These are phyloP conservation scores for Syngnathus acus DNA, from an alignment of 2,797 vertebrate genomes.

Conservation along the genomic window DNA sequence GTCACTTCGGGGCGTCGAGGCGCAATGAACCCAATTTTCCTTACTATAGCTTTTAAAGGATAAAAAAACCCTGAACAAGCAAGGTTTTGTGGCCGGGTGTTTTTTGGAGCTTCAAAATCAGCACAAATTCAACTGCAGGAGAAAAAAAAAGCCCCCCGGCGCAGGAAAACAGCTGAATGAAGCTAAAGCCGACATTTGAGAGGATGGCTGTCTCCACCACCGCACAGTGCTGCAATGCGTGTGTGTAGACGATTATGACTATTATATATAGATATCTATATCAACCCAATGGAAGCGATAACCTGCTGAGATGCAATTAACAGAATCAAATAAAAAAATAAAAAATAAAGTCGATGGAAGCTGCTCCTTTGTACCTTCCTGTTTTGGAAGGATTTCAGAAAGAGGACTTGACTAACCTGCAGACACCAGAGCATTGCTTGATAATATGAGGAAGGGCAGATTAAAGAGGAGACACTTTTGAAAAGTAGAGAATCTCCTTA, in stretches of 20 bases:
- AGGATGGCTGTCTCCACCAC: constrained; percentile 27
- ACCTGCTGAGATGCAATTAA: constrained; percentile 19
- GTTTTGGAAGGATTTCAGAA: constrained; percentile 26
- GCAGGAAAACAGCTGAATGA: constrained; percentile 51
- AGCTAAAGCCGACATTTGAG: constrained; percentile 54
- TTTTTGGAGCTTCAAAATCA: constrained; percentile 21
- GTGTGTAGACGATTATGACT: background rate
- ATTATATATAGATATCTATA: too few species aligned
- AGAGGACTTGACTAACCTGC: background rate
- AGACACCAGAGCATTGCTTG: background rate
- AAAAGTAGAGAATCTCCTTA: too few species aligned
- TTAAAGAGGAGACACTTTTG: background rate
- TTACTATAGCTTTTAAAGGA: background rate
- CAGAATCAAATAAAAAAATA: constrained; percentile 33
- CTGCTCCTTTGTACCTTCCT: constrained; percentile 49
- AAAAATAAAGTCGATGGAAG: constrained; percentile 22
- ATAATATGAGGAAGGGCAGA: constrained; percentile 7
- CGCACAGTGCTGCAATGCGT: background rate
- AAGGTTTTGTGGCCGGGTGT: background rate
- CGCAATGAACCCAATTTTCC: background rate
- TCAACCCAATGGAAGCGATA: constrained; percentile 8
- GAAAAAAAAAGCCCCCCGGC: constrained; percentile 47
- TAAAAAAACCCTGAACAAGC: background rate
- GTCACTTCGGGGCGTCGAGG: background rate
- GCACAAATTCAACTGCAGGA: constrained; percentile 58